A percentile compares a stretch with the other conserved stretches of the same genome.
These are phyloP conservation scores for Meghimatium bilineatum DNA, from an alignment of 2,888 invertebrate species.

Conservation along the genomic window DNA sequence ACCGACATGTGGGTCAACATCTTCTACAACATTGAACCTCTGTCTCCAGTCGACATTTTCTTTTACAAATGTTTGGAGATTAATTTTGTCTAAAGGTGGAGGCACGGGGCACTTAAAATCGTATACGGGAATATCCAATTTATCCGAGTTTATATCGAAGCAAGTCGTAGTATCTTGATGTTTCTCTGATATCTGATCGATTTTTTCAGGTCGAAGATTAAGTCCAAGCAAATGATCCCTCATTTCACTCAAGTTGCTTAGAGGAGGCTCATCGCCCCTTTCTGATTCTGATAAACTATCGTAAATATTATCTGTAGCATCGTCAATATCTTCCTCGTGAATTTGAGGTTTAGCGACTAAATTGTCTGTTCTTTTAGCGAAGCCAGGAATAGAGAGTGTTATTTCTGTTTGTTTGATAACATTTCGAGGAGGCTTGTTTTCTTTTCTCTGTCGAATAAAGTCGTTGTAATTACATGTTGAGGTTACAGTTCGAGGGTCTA, in stretches of 20 bases:
- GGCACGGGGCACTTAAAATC: conserved; percentile 65
- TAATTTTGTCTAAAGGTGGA: conserved; percentile 57
- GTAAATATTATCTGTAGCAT: conserved; percentile 51
- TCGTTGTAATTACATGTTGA: conserved; percentile 44
- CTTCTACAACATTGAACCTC: background rate
- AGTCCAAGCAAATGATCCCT: conserved; percentile 58
- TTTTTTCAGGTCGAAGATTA: conserved; percentile 67
- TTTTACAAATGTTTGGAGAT: conserved; percentile 32
- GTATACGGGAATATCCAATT: conserved; percentile 63
- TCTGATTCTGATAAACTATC: conserved; percentile 62
- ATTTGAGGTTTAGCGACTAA: conserved; percentile 46
- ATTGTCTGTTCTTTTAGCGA: conserved; percentile 64
- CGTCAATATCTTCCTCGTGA: conserved; percentile 47
- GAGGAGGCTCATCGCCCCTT: conserved; percentile 56
- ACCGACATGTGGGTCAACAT: conserved; percentile 4
- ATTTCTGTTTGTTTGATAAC: background rate
- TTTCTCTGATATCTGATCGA: conserved; percentile 67
- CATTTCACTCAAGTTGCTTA: conserved; percentile 60
- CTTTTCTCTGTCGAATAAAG: conserved; percentile 9
- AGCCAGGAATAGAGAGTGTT: conserved; percentile 55
- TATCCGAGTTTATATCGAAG: conserved; percentile 70
- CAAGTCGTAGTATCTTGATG: conserved; percentile 66
- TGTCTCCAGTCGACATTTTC: conserved; percentile 45
- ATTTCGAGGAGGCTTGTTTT: background rate
- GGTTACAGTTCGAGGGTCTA: background rate